Evolutionary conservation across 2,888 invertebrate genomes (phyloP), one percentile per base, ranked within the genome.

Genomic region (Nymphalis c-album): DNA sequence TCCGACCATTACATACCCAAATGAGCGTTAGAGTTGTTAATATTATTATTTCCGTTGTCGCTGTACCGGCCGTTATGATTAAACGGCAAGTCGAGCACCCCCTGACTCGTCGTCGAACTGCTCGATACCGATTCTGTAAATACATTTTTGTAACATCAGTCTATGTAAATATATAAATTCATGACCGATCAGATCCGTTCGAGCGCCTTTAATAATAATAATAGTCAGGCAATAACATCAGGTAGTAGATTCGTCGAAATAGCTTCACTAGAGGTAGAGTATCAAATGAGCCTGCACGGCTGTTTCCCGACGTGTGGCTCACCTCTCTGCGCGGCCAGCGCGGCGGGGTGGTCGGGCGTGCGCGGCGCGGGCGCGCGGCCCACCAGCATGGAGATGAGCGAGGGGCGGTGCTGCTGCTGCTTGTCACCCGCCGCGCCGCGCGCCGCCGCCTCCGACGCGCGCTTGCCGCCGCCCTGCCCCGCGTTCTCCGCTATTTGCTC

Each of bases 111-210:
- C 0, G 94, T 94, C 0, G 94, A 94, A 71, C 94, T 94, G 78
- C 94, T 94, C 4, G 94, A 94, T 22, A 94, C 78, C 0, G 94
- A 94, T 78, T 94, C 94, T 93, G 83, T 18, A 78, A 77, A 60
- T 31, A 50, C 47, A 50, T 26, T 16, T 35, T 5, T 5, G 7
- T 40, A 46, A 26, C 26, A 6, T 6, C 5, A 4, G 22, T 47
- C 26, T 22, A 46, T 40, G 13, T 40, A 40, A 40, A 13, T 13
- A 13, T 40, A 2, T 40, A 40, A 13, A 40, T 3, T 35, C 1
- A 35, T 13, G 40, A 40, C 13, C 40, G 13, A 10, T 40, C 10
- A 40, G 40, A 4, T 40, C 40, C 3, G 2, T 40, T 40, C 13
- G 10, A 40, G 4, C 40, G 0, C 13, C 40, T 40, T 1, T 13